Evolutionary conservation across 2,797 vertebrate species (phyloP), one percentile per base, ranked within the genome.

Genomic region (Enteromius afrohamiltoni): DNA sequence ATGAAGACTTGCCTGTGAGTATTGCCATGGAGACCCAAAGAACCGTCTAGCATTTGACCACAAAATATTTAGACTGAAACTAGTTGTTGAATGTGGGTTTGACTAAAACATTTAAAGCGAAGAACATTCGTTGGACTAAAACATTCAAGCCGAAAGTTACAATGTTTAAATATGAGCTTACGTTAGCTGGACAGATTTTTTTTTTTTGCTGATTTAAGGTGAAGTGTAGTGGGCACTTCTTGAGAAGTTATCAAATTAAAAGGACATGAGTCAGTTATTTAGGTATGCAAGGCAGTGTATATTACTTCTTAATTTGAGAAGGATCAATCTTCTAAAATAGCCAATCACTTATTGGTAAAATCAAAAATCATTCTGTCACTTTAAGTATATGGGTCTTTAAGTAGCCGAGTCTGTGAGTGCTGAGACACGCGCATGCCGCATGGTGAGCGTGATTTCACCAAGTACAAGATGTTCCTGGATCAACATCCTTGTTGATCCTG

Each of bases 11-110:
- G 37, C 45, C 26, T 53, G 29, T 19, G 45, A 64, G 58, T 23
- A 53, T 65, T 64, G 60, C 80, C 29, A 75, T 75, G 45, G 60
- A 67, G 34, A 76, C 47, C 51, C 45, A 23, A 75, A 53, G 80
- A 75, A 67, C 70, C 40, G 16, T 64, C 79, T 80, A 69, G 17
- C 53, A 82, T 64, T 76, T 7, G 45, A 40, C 71, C n/a, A 0
- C 71, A 49, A 42, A 68, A 69, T 58, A 62, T 34, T 37, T 85
- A 21, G 64, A 80, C 45, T 65, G 47, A 82, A 75, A 53, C 34
- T 45, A 80, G 23, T 19, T 51, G 45, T 40, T 82, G 60, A 75
- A 49, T 19, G 60, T 51, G 55, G 69, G n/a, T 53, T 75, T 53
- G 29, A 82, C 58, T 49, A 8, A 65, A 82, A 51, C n/a, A 21